phyloP scores from a whole-genome alignment of 2,888 invertebrate species.

The Falcaria lacertinaria region DNA sequence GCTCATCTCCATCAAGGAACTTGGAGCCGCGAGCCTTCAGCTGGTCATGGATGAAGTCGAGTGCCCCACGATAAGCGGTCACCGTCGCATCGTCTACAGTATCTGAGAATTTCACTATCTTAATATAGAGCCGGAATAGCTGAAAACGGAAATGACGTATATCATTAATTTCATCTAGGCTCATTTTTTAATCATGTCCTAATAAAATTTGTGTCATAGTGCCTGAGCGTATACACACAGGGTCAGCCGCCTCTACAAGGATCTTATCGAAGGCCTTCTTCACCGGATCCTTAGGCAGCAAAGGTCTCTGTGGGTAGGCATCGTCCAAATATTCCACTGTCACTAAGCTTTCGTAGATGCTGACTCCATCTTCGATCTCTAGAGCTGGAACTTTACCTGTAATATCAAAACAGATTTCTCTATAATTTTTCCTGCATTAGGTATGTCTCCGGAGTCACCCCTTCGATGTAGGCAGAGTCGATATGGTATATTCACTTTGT shows the following conservation, averaged over 20 bases:
- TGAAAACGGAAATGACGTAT: constrained; percentile 23
- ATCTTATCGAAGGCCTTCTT: constrained; percentile 86
- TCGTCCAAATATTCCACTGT: constrained; percentile 91
- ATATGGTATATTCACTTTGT: too few relatives aligned
- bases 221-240: constrained; percentile 55
- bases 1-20: constrained; percentile 82
- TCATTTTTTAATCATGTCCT: too few relatives aligned
- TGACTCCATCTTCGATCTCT: constrained; percentile 82
- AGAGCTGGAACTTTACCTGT: constrained; percentile 87
- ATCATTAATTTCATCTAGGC: background rate
- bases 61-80: constrained; percentile 45
- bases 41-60: constrained; percentile 83
- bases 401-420: constrained; percentile 4
- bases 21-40: constrained; percentile 78
- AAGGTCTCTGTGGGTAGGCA: constrained; percentile 81
- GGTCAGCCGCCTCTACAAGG: constrained; percentile 74
- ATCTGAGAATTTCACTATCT: constrained; percentile 37
- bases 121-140: constrained; percentile 42
- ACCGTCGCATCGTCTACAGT: constrained; percentile 40
- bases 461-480: too few relatives aligned
- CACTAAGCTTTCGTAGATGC: constrained; percentile 87
- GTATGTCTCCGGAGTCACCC: too few relatives aligned
- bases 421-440: too few relatives aligned
- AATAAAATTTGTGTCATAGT: too few relatives aligned
- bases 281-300: constrained; percentile 84